Conservation (phyloP, 2,113 vertebrate genomes). For the Trogon melanurus region DNA sequence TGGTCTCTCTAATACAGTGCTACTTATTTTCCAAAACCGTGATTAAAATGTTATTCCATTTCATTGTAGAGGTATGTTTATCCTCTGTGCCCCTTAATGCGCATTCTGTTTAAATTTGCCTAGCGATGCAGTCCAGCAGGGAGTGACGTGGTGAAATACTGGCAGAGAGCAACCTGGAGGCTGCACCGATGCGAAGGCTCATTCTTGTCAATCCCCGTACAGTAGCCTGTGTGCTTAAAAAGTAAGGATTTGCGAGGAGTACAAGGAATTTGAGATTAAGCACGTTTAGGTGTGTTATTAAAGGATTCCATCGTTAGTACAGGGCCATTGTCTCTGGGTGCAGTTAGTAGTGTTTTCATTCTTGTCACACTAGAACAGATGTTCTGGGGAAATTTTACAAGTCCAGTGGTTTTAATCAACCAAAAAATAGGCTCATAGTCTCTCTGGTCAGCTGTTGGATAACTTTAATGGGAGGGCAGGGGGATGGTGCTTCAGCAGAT, state of each 20-base stretch:
- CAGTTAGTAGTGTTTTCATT: too few relatives aligned
- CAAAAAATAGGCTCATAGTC: fast-evolving
- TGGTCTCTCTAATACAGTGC: too few relatives aligned
- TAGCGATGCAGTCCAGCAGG: fast-evolving
- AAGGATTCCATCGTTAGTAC: neutral
- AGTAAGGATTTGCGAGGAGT: neutral
- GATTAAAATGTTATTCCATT: neutral
- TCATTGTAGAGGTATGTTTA: neutral
- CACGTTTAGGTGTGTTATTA: fast-evolving
- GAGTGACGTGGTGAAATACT: fast-evolving
- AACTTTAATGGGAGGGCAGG: neutral
- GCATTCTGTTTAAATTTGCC: fast-evolving
- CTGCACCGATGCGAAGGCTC: neutral
- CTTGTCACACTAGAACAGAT: neutral
- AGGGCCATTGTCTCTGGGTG: fast-evolving
- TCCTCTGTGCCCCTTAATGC: neutral
- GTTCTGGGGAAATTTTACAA: neutral
- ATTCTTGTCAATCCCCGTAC: neutral
- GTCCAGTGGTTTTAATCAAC: neutral
- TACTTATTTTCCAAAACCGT: fast-evolving
- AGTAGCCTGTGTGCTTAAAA: fast-evolving
- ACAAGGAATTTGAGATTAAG: neutral
- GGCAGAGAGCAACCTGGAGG: neutral
- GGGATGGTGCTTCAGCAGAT: neutral
- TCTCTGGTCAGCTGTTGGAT: fast-evolving